A percentile compares a stretch with the other conserved stretches of the same genome.
These are phyloP conservation scores for Aphelenchoides besseyi DNA, from an alignment of 1,140 invertebrate species.

Conservation along the genomic window DNA sequence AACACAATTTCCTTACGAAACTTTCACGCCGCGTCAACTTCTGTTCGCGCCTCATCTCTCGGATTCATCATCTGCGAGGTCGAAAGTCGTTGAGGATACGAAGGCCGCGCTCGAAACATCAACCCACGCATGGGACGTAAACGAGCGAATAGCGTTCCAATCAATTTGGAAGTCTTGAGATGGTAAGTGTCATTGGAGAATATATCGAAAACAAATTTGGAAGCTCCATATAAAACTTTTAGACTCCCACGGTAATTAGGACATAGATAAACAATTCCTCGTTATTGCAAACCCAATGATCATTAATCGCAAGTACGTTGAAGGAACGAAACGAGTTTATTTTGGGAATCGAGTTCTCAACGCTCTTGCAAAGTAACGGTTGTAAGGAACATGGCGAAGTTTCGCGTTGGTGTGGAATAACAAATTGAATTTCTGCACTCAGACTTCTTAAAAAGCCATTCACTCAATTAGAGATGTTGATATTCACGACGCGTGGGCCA, in stretches of 20 bases:
- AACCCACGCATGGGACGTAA: background rate
- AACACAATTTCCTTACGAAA: background rate
- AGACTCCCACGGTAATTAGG: background rate
- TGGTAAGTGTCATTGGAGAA: background rate
- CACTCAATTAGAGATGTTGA: no score
- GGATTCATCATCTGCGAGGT: background rate
- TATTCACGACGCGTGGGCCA: no score
- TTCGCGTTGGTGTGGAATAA: background rate
- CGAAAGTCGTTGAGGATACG: background rate
- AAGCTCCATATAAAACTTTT: background rate
- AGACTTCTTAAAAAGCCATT: no score
- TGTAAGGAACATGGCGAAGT: background rate
- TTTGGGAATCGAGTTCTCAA: background rate
- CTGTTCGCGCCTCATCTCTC: background rate
- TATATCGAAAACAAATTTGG: background rate
- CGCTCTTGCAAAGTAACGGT: background rate
- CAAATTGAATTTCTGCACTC: slow-evolving; percentile 6
- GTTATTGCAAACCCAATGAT: background rate
- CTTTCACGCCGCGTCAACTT: background rate
- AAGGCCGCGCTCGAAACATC: background rate
- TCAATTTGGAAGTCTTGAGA: background rate
- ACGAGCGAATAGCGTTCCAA: background rate
- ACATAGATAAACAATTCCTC: background rate
- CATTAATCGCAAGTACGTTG: background rate
- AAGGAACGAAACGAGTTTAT: background rate